These are phyloP conservation scores for Heterodera filipjevi DNA, from an alignment of 2,888 invertebrate species.

Conservation along the genomic window DNA sequence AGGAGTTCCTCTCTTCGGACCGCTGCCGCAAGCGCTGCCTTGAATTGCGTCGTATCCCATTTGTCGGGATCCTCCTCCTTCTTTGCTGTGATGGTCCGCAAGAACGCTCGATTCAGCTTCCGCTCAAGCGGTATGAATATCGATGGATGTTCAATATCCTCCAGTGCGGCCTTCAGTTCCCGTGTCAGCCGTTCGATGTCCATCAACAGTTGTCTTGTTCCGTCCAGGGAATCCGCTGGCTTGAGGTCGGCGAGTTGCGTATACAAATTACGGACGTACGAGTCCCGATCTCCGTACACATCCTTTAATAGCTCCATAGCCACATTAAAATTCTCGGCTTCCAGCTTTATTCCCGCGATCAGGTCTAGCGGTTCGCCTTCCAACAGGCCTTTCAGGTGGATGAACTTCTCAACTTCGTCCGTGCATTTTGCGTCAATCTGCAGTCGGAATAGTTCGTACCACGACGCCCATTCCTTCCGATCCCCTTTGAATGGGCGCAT, in stretches of 20 bases:
- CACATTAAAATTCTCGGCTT: neutral
- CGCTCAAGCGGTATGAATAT: neutral
- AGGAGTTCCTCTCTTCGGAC: too few species aligned
- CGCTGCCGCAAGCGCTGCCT: too few species aligned
- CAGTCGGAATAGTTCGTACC: too few species aligned
- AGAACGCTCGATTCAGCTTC: too few species aligned
- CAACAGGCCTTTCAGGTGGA: neutral
- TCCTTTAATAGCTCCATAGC: neutral
- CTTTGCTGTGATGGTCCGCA: too few species aligned
- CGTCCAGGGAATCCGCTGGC: neutral
- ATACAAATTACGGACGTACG: neutral
- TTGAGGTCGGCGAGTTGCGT: neutral
- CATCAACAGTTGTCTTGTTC: neutral
- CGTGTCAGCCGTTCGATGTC: too few species aligned
- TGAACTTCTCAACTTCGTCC: slow-evolving; percentile 5
- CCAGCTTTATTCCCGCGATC: slow-evolving; percentile 1
- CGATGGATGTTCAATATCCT: neutral
- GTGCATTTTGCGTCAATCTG: too few species aligned
- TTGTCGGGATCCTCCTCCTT: too few species aligned
- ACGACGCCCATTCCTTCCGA: too few species aligned
- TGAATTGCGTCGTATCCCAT: too few species aligned
- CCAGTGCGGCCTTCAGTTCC: slow-evolving; percentile 5
- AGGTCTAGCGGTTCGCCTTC: slow-evolving; percentile 8
- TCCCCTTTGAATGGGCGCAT: too few species aligned
- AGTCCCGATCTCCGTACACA: too few species aligned